Evolutionary conservation across 2,888 invertebrate genomes (phyloP).

Genomic region (Pegoplata infirma): DNA sequence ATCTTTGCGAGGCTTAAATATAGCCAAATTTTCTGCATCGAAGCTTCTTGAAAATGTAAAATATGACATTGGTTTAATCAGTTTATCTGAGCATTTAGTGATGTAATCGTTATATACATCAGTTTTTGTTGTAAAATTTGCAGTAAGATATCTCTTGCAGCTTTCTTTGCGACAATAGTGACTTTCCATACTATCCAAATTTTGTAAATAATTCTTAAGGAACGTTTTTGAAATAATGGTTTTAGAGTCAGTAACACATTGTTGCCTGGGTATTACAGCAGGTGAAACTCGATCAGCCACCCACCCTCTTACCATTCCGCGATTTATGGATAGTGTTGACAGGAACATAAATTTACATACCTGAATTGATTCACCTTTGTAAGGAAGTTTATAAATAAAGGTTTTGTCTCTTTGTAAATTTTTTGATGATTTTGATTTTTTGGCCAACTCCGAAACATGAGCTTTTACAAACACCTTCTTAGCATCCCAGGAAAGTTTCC

Average conservation of each 20-base stretch:
- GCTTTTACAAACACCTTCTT: no score
- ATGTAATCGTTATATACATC: background rate
- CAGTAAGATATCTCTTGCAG: background rate
- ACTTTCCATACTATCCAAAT: background rate
- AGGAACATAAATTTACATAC: background rate
- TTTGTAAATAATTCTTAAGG: background rate
- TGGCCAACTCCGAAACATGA: background rate
- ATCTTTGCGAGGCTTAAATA: background rate
- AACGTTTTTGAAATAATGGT: background rate
- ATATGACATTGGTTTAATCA: no score
- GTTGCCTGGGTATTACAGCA: background rate
- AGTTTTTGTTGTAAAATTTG: background rate
- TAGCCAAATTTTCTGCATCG: background rate
- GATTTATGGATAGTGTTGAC: background rate
- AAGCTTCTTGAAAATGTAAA: background rate
- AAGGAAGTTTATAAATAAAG: background rate
- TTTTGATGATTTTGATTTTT: background rate
- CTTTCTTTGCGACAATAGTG: background rate
- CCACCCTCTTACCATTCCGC: background rate
- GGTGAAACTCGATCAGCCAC: background rate
- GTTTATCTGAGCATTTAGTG: no score
- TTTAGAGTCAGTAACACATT: background rate
- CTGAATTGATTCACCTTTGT: background rate
- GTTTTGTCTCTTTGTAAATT: background rate
- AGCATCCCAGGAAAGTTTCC: no score